Percentiles rank a stretch among this genome's conserved stretches.
phyloP scores from a whole-genome alignment of 1,140 invertebrate genomes.

The Cotesia glomerata region DNA sequence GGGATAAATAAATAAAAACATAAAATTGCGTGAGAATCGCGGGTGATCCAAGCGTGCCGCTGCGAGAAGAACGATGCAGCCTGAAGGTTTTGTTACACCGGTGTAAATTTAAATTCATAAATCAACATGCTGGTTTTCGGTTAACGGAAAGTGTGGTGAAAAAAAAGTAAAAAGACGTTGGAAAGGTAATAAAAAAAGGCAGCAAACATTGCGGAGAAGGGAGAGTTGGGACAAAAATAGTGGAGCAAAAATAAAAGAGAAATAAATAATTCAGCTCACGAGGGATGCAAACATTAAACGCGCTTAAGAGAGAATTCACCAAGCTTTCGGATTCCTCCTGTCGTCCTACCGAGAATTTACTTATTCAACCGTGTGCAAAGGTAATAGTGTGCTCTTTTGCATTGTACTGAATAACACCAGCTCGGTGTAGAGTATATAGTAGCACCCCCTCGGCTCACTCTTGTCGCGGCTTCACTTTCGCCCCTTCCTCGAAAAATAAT shows the following conservation, averaged over 20 bases:
- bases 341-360: constrained; percentile 29
- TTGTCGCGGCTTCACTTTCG: neutral
- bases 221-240: neutral
- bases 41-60: too few species aligned
- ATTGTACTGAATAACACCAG: constrained; percentile 1
- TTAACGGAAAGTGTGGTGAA: neutral
- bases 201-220: neutral
- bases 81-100: neutral
- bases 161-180: neutral
- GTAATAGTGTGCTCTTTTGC: constrained; percentile 14
- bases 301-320: constrained; percentile 26
- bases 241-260: constrained; percentile 1
- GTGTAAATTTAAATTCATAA: constrained; percentile 13
- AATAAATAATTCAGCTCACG: constrained; percentile 17
- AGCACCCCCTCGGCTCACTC: neutral
- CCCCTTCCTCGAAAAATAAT: neutral
- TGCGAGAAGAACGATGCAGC: neutral
- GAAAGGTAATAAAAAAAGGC: neutral
- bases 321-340: constrained; percentile 29
- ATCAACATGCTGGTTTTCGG: neutral
- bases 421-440: too few species aligned
- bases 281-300: constrained; percentile 7
- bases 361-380: constrained; percentile 21
- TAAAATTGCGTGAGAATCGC: too few species aligned
- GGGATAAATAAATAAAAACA: too few species aligned